Percentiles rank a stretch among this genome's conserved stretches.
phyloP scores from a whole-genome alignment of 2,888 invertebrate genomes.

The Biston betularia region DNA sequence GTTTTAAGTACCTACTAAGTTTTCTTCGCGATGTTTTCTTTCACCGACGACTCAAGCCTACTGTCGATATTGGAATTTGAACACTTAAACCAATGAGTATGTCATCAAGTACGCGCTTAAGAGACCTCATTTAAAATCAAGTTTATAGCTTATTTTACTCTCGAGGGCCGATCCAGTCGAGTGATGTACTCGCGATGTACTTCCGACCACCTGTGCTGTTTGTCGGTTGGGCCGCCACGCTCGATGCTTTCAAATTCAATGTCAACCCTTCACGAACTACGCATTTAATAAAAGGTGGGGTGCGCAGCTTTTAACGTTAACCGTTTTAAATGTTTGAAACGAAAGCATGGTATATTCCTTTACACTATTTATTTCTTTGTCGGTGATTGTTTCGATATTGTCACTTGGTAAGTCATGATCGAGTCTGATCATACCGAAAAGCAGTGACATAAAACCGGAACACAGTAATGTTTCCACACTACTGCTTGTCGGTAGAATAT shows the following conservation, averaged over 20 bases:
- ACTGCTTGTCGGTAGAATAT: too few species aligned
- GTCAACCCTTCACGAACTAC: constrained; percentile 33
- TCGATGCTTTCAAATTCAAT: constrained; percentile 32
- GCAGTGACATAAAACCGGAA: too few species aligned
- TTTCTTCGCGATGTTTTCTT: too few species aligned
- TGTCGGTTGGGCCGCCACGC: constrained; percentile 30
- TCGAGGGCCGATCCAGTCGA: constrained; percentile 7
- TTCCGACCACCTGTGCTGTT: constrained; percentile 32
- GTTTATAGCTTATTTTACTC: not conserved
- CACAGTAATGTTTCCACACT: too few species aligned
- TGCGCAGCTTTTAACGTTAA: constrained; percentile 22
- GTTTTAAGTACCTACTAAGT: too few species aligned
- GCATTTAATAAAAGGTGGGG: constrained; percentile 24
- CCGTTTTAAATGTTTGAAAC: constrained; percentile 17
- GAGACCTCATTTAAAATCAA: not conserved
- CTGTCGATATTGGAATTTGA: too few species aligned
- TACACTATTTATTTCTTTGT: not conserved
- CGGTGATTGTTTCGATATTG: too few species aligned
- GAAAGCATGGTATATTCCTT: not conserved
- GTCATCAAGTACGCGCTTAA: too few species aligned
- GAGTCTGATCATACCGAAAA: too few species aligned
- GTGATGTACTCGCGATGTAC: not conserved
- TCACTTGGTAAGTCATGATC: too few species aligned
- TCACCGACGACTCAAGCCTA: too few species aligned
- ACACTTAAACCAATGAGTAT: not conserved